Evolutionary conservation across 2,113 vertebrate genomes (phyloP).

Genomic region (Noctilio leporinus): DNA sequence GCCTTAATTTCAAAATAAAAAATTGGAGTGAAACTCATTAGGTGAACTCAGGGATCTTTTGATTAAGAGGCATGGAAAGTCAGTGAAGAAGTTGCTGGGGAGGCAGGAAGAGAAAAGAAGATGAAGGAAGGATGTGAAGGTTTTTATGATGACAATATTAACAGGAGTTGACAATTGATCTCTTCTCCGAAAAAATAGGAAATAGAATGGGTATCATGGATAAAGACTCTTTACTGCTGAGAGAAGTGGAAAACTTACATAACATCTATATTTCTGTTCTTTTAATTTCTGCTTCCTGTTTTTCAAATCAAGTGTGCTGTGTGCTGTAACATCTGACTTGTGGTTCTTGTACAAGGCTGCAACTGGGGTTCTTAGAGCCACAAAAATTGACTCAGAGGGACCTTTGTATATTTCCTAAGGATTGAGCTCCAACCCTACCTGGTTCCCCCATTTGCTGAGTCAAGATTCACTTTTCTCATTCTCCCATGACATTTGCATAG

Average conservation of each 20-base stretch:
- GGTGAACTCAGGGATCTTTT: neutral
- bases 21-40: neutral
- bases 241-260: neutral
- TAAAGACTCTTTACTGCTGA: neutral
- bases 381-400: neutral
- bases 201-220: neutral
- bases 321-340: accelerated
- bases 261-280: neutral
- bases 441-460: neutral
- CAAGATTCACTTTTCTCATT: neutral
- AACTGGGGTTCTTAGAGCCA: neutral
- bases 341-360: neutral
- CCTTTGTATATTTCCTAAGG: neutral
- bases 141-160: neutral
- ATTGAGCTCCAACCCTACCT: too few species aligned
- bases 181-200: neutral
- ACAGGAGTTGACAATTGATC: neutral
- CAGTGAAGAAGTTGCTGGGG: neutral
- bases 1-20: neutral
- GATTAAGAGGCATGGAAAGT: neutral
- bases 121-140: neutral
- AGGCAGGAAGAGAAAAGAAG: too few species aligned
- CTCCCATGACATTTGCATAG: accelerated
- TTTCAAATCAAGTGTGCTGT: neutral
- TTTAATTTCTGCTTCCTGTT: neutral